Conservation (phyloP, 2,113 vertebrate genomes). For the Tonatia bakeri region DNA sequence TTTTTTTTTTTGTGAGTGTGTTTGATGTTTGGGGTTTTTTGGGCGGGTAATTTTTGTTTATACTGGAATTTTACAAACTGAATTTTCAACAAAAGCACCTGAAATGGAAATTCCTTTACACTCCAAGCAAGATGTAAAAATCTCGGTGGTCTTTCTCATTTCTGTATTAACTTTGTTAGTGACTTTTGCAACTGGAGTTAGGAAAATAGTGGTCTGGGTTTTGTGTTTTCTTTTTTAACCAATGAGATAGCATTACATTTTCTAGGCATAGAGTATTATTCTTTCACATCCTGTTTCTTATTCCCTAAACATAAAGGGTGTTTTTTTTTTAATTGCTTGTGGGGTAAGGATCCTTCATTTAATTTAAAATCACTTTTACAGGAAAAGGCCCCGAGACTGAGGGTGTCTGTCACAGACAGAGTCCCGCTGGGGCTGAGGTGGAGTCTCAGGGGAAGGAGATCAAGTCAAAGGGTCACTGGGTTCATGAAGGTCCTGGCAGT, state of each 20-base stretch:
- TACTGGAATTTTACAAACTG: slow-evolving; percentile 29
- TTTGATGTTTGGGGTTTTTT: not conserved
- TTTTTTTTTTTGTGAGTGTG: not conserved
- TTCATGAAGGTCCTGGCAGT: not conserved
- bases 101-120: slow-evolving; percentile 36
- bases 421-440: not conserved
- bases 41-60: not conserved
- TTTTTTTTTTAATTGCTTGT: not conserved
- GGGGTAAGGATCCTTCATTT: not conserved
- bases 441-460: not conserved
- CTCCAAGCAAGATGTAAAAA: not conserved
- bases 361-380: not conserved
- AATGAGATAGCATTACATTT: not conserved
- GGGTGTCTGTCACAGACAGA: not conserved
- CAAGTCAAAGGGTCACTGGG: not conserved
- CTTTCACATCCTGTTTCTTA: not conserved
- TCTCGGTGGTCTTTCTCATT: slow-evolving; percentile 17
- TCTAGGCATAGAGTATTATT: not conserved
- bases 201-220: not conserved
- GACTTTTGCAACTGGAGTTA: slow-evolving; percentile 8
- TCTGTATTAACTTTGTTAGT: not conserved
- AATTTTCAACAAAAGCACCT: slow-evolving; percentile 15
- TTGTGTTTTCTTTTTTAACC: slow-evolving; percentile 10
- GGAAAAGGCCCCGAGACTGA: not conserved
- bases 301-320: not conserved